Conservation (phyloP, 2,888 invertebrate species). For the Troides helena region DNA sequence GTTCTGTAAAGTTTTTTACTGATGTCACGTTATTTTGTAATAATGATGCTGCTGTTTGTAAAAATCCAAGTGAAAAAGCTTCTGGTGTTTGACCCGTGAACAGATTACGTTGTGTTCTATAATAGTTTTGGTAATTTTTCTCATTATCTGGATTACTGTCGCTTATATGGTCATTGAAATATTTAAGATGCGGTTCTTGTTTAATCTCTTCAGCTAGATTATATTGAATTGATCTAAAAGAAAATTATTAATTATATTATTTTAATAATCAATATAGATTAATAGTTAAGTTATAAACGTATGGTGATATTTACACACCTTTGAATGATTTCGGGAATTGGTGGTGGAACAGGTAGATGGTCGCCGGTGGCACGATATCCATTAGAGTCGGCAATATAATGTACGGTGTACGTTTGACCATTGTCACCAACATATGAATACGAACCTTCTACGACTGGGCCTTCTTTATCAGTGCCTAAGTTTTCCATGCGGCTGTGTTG, state of each 20-base stretch:
- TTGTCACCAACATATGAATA: constrained; percentile 83
- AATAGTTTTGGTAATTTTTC: constrained; percentile 43
- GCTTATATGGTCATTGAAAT: constrained; percentile 59
- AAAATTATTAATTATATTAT: constrained; percentile 11
- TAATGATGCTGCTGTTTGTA: constrained; percentile 49
- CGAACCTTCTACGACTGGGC: constrained; percentile 82
- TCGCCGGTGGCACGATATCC: constrained; percentile 89
- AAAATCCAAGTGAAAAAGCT: constrained; percentile 69
- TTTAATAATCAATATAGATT: not conserved
- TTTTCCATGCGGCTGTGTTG: constrained; percentile 80
- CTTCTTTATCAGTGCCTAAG: constrained; percentile 79
- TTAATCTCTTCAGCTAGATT: constrained; percentile 75
- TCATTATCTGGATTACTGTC: constrained; percentile 51
- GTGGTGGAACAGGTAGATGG: constrained; percentile 88
- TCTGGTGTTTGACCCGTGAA: constrained; percentile 73
- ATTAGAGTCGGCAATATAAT: constrained; percentile 87
- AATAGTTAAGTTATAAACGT: not conserved
- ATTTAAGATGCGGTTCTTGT: constrained; percentile 60
- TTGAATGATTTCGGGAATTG: constrained; percentile 85
- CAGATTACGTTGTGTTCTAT: constrained; percentile 52
- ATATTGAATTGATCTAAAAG: constrained; percentile 67
- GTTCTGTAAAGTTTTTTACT: constrained; percentile 42
- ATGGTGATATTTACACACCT: constrained; percentile 52
- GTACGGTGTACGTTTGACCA: constrained; percentile 81
- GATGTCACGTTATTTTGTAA: constrained; percentile 57